Base-by-base conservation (phyloP, 2,797 vertebrate species). In the Myotis findleyi region DNA sequence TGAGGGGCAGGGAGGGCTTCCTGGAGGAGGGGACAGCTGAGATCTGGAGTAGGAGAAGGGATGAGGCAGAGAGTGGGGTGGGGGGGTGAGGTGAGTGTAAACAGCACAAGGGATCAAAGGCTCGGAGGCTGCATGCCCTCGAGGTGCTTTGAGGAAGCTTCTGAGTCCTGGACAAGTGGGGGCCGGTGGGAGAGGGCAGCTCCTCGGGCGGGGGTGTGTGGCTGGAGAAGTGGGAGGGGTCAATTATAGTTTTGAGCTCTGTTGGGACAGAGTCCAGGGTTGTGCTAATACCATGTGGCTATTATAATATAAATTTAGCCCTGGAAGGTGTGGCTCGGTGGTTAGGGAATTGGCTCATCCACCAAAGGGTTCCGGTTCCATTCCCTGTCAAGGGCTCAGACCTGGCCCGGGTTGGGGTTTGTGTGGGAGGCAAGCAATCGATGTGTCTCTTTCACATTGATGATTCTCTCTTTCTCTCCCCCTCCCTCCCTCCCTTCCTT, bases 201-300 rank as follows among this genome's bases (percentile, higher is more conserved):
- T n/a, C 0, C 4, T 27, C 3, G 59, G 18, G 41, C 16, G 17
- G 6, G 27, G 18, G 6, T 4, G 0, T 4, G 12, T 12, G 27
- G 12, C 49, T 25, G 55, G 59, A 66, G 49, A 81, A 77, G 33
- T 4, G 12, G 49, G 53, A 6, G 41, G 69, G 33, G 5, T 23
- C 4, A 7, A 1, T 0, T 9, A 9, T 33, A 49, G 12, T 25
- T 38, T 5, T 49, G 88, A 88, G 69, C 33, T 82, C 20, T 64
- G 8, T 2, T 25, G 53, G 18, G 68, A 62, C 36, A 18, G 51
- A 6, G 30, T 20, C 21, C 33, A 69, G 36, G 36, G 53, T 3
- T 57, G 10, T 44, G 59, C 33, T n/a, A 9, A 41, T 33, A 41
- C 55, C 10, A 4, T 5, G 7, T 12, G 25, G 6, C 71, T 82